phyloP scores from a whole-genome alignment of 2,113 vertebrate species.

The Pseudois nayaur region DNA sequence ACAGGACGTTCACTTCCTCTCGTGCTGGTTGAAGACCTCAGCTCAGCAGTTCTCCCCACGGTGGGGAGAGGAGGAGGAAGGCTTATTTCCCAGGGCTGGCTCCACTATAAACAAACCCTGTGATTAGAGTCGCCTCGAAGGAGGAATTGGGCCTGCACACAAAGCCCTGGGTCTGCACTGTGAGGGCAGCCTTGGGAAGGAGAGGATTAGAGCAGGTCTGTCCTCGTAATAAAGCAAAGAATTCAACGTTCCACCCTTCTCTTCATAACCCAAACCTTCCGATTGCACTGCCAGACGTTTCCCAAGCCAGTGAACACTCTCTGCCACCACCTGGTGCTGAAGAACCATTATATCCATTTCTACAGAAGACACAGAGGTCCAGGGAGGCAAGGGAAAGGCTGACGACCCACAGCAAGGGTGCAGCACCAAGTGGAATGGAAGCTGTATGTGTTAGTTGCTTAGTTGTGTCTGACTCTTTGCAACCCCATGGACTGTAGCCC shows the following conservation, averaged over 20 bases:
- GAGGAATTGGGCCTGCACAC: not conserved
- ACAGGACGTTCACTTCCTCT: slow-evolving; percentile 10
- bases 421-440: not conserved
- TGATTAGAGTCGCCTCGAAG: not conserved
- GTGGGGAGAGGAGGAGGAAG: not conserved
- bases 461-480: not conserved
- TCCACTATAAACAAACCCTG: not conserved
- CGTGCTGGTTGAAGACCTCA: not conserved
- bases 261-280: not conserved
- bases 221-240: not conserved
- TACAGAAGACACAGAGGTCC: not conserved
- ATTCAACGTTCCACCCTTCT: not conserved
- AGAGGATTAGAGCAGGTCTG: not conserved
- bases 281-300: not conserved
- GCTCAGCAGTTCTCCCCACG: slow-evolving; percentile 19
- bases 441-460: not conserved
- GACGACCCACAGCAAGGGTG: not conserved
- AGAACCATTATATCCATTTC: not conserved
- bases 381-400: not conserved
- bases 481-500: not conserved
- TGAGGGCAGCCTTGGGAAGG: not conserved
- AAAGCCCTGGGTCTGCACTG: not conserved
- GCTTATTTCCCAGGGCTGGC: not conserved
- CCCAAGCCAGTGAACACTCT: not conserved
- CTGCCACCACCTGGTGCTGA: not conserved